A percentile compares a stretch with the other conserved stretches of the same genome.
Evolutionary conservation across 1,140 invertebrate species (phyloP).

Genomic region (Druon quercuslanigerum): DNA sequence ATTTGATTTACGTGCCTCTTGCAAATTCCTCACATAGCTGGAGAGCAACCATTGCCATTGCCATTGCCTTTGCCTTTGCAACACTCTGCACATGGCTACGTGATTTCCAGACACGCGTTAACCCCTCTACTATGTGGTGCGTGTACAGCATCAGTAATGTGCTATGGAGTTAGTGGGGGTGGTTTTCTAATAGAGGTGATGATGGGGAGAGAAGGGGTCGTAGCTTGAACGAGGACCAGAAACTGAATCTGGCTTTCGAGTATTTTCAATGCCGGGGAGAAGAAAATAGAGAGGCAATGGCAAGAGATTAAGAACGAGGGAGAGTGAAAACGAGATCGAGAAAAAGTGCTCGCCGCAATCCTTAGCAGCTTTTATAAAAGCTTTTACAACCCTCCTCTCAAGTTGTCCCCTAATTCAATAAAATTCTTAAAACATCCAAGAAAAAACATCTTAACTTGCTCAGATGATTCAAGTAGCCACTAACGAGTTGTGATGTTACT

Average conservation of each 20-base stretch:
- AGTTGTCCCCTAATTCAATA: conserved; percentile 1
- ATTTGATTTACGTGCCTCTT: conserved; percentile 22
- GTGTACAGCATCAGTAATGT: conserved; percentile 37
- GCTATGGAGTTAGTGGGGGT: not conserved
- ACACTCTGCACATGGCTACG: conserved; percentile 34
- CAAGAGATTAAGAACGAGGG: conserved; percentile 6
- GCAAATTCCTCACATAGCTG: conserved; percentile 32
- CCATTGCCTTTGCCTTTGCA: conserved; percentile 8
- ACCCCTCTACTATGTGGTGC: conserved; percentile 36
- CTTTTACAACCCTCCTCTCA: not conserved
- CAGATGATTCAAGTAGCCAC: not conserved
- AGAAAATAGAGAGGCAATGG: conserved; percentile 20
- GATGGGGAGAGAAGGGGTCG: conserved; percentile 18
- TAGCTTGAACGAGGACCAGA: conserved; percentile 28
- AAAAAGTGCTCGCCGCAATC: conserved; percentile 19
- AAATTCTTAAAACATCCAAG: conserved; percentile 15
- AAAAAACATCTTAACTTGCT: not conserved
- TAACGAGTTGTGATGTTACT: too few relatives aligned
- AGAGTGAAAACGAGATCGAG: conserved; percentile 9
- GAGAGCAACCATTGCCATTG: conserved; percentile 14
- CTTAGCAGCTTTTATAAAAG: conserved; percentile 24
- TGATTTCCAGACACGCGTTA: conserved; percentile 38
- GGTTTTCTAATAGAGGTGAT: conserved; percentile 33
- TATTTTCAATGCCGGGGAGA: conserved; percentile 7
- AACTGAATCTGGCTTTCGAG: conserved; percentile 32